Base-by-base conservation (phyloP, 1,140 invertebrate genomes). In the Aphelenchoides avenae region DNA sequence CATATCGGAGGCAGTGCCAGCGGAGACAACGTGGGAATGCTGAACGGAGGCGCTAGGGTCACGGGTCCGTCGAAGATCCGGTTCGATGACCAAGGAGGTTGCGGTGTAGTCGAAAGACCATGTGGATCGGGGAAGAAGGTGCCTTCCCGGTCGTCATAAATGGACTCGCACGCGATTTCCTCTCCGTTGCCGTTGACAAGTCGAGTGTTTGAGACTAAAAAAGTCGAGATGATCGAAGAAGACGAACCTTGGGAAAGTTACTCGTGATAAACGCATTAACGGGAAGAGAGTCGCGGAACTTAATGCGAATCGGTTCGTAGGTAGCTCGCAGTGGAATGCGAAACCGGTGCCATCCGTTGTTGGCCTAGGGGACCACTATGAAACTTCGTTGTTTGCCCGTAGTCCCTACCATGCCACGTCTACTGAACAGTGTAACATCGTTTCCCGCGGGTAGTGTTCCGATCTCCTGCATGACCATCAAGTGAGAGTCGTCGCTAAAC, bases 321-420 rank as follows among this genome's bases (percentile, higher is more conserved):
- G 56, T 26, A n/a, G 40, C 22, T 1, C 33, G 58, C 4, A 58
- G 20, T 2, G 54, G 54, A 1, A 44, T 39, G 6, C 55, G 56
- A 37, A 59, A 58, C n/a, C 54, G 36, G 33, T 58, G 57, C 57
- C 57, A 58, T 34, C 55, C 55, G 13, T 58, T 44, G 36, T 44
- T 43, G 2, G 27, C 56, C n/a, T n/a, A n/a, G n/a, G n/a, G n/a
- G n/a, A n/a, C n/a, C n/a, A n/a, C n/a, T n/a, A n/a, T n/a, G n/a
- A n/a, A n/a, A n/a, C n/a, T n/a, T n/a, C n/a, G n/a, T n/a, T n/a
- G n/a, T n/a, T n/a, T n/a, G n/a, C n/a, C n/a, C n/a, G n/a, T n/a
- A n/a, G n/a, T n/a, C n/a, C n/a, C n/a, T n/a, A n/a, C n/a, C 36
- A 20, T 36, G 24, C 57, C 57, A 5, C 42, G 37, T 13, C 57